Evolutionary conservation across 2,113 vertebrate genomes (phyloP).

Genomic region (Manacus vitellinus): DNA sequence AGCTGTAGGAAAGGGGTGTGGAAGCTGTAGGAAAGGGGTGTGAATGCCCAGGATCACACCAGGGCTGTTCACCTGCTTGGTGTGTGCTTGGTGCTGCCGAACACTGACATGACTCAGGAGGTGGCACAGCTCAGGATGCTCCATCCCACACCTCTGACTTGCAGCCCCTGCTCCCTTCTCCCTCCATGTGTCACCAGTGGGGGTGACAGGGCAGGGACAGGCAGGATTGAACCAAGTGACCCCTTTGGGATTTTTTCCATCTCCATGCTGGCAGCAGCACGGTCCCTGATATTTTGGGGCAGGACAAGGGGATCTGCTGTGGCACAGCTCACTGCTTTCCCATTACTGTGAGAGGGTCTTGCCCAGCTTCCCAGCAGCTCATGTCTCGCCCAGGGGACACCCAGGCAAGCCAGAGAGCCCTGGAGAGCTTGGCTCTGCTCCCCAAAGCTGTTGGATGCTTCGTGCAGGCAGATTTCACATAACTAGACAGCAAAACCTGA

Average conservation of each 20-base stretch:
- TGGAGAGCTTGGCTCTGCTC: not conserved
- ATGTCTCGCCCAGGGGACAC: not conserved
- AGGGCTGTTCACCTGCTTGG: not conserved
- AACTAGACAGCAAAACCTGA: not conserved
- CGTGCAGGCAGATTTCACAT: accelerated
- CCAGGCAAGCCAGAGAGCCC: accelerated
- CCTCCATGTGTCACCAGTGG: not conserved
- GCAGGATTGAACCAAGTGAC: not conserved
- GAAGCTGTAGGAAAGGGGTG: not conserved
- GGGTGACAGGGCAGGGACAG: not conserved
- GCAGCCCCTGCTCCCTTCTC: not conserved
- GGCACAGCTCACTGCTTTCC: not conserved
- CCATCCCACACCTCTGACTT: not conserved
- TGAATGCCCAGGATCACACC: not conserved
- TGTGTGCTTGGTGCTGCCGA: not conserved
- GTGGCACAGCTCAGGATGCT: not conserved
- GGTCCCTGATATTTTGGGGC: not conserved
- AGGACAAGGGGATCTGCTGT: not conserved
- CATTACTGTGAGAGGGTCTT: not conserved
- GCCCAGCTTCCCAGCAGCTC: not conserved
- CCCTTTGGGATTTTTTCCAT: not conserved
- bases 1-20: not conserved
- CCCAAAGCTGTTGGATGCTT: accelerated
- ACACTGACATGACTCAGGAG: accelerated
- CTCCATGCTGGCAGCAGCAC: not conserved